phyloP scores from a whole-genome alignment of 2,888 invertebrate species.

The Sisyra nigra region DNA sequence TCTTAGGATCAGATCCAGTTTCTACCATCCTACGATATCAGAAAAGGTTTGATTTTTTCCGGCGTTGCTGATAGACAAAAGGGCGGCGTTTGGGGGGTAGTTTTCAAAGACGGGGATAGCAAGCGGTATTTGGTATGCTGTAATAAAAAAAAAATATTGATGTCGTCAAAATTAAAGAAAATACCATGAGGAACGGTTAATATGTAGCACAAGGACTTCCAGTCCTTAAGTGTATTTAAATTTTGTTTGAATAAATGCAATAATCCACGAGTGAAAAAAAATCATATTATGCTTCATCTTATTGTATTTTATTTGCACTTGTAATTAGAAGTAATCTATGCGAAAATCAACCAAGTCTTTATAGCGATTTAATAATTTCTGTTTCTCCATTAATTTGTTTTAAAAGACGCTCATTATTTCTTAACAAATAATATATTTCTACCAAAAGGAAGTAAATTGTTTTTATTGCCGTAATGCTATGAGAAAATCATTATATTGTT shows the following conservation, averaged over 20 bases:
- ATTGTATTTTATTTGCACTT: conserved; percentile 13
- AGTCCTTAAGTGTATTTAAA: conserved; percentile 2
- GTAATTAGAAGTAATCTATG: conserved; percentile 2
- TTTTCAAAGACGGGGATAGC: conserved; percentile 23
- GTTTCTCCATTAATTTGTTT: no score
- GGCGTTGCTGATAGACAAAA: conserved; percentile 9
- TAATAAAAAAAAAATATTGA: conserved; percentile 14
- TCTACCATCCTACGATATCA: conserved; percentile 72
- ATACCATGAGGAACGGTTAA: no score
- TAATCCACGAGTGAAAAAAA: conserved; percentile 9
- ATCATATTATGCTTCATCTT: conserved; percentile 11
- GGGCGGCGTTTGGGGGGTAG: conserved; percentile 17
- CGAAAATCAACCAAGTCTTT: no score
- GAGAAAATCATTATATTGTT: no score
- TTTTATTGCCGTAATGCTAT: no score
- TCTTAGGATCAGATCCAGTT: conserved; percentile 67
- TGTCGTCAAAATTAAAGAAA: background rate
- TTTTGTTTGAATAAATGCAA: conserved; percentile 5
- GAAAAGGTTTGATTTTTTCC: conserved; percentile 15
- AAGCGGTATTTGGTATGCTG: conserved; percentile 20
- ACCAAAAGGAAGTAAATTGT: no score
- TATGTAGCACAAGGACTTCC: background rate
- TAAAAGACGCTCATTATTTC: no score
- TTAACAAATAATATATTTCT: no score
- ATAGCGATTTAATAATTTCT: no score